Evolutionary conservation across 2,113 vertebrate genomes (phyloP), one percentile per base, ranked within the genome.

Genomic region (Colistium nudipinnis): DNA sequence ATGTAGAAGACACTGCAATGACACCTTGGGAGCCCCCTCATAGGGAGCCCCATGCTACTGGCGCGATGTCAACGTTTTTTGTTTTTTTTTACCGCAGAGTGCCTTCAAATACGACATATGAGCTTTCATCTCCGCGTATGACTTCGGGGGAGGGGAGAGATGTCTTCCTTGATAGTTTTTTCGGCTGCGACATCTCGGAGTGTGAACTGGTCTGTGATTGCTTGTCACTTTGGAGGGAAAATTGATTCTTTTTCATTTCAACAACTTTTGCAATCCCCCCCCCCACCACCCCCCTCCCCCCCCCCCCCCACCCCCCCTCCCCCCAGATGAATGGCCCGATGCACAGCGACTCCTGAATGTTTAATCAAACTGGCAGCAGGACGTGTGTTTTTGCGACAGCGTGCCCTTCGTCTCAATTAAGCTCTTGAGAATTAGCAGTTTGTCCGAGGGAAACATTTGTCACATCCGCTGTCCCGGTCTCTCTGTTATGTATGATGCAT

Each of bases 341-440:
- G 65, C 16, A 81, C 41, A 24, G 67, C 33, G 33, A 14, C 6
- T 31, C 39, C 75, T 24, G 53, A 51, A 57, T 76, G 65, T 75
- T 88, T 72, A 62, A 71, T 89, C 64, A 83, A 63, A 74, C 51
- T 31, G 41, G 52, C 74, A 70, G 45, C 22, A 36, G 74, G 80
- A 74, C 27, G 54, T 27, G 52, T 49, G 54, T 27, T 48, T 49
- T 75, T 64, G 56, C 30, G 53, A 55, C 31, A 11, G 38, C 9
- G 25, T 16, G 43, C 39, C 51, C 66, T 73, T 65, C 69, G 49
- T 81, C 72, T 73, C 48, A 55, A 30, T 62, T 71, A 41, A 54
- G 13, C 63, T 76, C 65, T 69, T 53, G 33, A 8, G 8, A 73
- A 73, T 68, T 65, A 51, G 44, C 22, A 19, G 52, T 56, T 7